These are phyloP conservation scores for Oxyruncus cristatus DNA, from an alignment of 2,113 vertebrate species.

Conservation along the genomic window DNA sequence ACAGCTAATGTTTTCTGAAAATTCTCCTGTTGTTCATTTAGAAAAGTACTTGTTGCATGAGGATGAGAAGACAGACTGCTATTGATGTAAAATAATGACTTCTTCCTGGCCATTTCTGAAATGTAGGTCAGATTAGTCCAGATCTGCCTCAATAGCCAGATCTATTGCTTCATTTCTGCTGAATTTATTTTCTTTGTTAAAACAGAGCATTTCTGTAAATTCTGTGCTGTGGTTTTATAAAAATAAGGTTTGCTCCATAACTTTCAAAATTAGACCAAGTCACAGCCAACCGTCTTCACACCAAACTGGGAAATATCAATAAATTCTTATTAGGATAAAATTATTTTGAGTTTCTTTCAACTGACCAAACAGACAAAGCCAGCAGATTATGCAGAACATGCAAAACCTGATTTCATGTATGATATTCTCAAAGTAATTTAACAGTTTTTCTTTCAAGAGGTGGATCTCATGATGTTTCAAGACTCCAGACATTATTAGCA, in stretches of 20 bases:
- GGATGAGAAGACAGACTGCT: slow-evolving; percentile 9
- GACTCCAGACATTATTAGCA: background rate
- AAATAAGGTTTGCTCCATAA: background rate
- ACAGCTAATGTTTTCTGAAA: slow-evolving; percentile 10
- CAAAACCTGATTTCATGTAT: background rate
- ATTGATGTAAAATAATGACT: background rate
- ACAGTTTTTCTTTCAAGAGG: background rate
- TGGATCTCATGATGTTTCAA: background rate
- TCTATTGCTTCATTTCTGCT: background rate
- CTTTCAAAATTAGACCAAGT: background rate
- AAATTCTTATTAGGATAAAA: background rate
- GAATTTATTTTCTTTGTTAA: background rate
- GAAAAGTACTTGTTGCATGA: background rate
- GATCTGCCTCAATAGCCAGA: background rate
- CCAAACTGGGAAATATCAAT: background rate
- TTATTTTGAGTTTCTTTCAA: background rate
- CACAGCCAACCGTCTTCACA: background rate
- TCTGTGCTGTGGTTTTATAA: background rate
- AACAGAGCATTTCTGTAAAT: background rate
- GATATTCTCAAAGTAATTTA: background rate
- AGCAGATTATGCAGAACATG: background rate
- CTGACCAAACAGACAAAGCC: background rate
- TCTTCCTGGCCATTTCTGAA: slow-evolving; percentile 33
- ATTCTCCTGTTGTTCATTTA: slow-evolving; percentile 6
- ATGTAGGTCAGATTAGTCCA: slow-evolving; percentile 2